Percentiles rank a stretch among this genome's conserved stretches.
phyloP scores from a whole-genome alignment of 2,888 invertebrate genomes.

The Sturmia bella region DNA sequence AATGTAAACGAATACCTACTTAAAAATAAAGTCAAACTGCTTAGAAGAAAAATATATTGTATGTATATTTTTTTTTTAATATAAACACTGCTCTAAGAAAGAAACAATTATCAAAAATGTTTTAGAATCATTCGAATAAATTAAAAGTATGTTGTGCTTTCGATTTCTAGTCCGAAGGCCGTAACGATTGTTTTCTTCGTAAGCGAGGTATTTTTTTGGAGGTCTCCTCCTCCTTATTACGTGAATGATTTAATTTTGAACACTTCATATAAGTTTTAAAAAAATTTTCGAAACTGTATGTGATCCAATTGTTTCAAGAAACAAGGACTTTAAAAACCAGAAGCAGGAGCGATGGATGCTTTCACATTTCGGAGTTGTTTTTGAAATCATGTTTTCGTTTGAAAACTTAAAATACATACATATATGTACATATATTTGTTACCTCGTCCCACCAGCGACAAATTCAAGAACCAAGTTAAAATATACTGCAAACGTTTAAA shows the following conservation, averaged over 20 bases:
- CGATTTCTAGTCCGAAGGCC: background rate
- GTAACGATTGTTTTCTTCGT: background rate
- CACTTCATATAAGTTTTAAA: no score
- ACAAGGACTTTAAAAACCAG: no score
- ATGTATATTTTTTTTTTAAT: slow-evolving; percentile 24
- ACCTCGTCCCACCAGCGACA: slow-evolving; percentile 10
- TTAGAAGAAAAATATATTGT: slow-evolving; percentile 49
- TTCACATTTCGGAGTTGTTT: background rate
- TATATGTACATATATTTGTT: background rate
- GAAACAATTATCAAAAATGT: slow-evolving; percentile 66
- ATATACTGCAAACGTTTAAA: background rate
- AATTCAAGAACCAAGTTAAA: background rate
- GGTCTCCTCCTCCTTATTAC: no score
- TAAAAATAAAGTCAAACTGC: slow-evolving; percentile 52
- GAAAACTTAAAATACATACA: no score
- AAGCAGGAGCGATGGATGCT: no score
- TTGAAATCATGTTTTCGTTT: background rate
- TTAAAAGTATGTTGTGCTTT: no score
- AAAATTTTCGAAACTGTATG: no score
- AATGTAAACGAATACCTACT: slow-evolving; percentile 58
- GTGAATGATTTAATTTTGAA: no score
- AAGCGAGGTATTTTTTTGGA: background rate
- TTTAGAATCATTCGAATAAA: background rate
- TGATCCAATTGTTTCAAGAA: no score
- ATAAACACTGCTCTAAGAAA: slow-evolving; percentile 40